Evolutionary conservation across 2,888 invertebrate species (phyloP).

Genomic region (Halictus ligatus): DNA sequence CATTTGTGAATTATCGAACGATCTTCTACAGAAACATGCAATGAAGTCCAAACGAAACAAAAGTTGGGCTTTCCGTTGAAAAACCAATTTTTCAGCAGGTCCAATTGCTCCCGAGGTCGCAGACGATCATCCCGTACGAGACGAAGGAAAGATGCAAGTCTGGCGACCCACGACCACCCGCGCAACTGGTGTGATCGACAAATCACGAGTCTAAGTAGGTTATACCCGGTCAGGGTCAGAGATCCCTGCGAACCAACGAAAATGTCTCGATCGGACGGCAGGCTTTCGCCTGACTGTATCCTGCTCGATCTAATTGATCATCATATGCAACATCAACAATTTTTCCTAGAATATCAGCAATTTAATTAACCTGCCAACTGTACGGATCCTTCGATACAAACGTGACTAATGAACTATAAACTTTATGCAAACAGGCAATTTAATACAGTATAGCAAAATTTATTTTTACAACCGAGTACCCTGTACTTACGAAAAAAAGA

Average conservation of each 20-base stretch:
- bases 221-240: conserved; percentile 75
- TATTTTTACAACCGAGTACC: not conserved
- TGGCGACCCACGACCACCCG: conserved; percentile 29
- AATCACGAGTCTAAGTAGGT: conserved; percentile 71
- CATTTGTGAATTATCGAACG: not conserved
- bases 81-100: not conserved
- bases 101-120: not conserved
- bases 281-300: not conserved
- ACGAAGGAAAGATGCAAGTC: conserved; percentile 8
- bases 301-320: not conserved
- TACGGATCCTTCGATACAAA: not conserved
- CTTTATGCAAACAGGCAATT: not conserved
- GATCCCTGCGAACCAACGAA: conserved; percentile 64
- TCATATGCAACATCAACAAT: not conserved
- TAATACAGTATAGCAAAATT: not conserved
- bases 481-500: not conserved
- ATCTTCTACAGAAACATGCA: no score
- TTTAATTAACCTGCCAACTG: not conserved
- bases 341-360: not conserved
- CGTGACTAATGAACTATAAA: not conserved
- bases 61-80: not conserved
- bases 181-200: conserved; percentile 64
- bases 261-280: conserved; percentile 28
- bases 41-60: not conserved
- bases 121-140: not conserved